phyloP scores from a whole-genome alignment of 2,888 invertebrate genomes.

The Lithophane ornitopus region DNA sequence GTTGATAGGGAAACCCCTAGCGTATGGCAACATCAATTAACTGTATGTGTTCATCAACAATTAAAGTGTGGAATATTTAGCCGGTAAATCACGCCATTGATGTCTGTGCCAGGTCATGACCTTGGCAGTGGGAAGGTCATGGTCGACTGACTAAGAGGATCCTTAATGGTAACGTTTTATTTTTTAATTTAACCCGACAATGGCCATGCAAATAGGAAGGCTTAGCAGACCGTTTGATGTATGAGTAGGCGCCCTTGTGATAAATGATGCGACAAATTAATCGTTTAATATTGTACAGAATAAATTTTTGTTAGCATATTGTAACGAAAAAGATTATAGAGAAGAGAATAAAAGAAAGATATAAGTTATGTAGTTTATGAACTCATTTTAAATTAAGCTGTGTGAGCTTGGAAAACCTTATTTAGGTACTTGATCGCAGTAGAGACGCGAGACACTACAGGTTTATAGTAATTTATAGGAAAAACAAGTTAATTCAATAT shows the following conservation, averaged over 20 bases:
- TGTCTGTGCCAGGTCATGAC: slow-evolving; percentile 49
- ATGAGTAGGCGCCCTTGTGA: slow-evolving; percentile 25
- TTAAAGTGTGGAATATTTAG: slow-evolving; percentile 60
- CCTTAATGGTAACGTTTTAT: slow-evolving; percentile 40
- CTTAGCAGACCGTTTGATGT: slow-evolving; percentile 28
- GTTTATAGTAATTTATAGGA: background rate
- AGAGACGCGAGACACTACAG: too few relatives aligned
- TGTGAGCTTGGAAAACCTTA: background rate
- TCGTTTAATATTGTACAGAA: background rate
- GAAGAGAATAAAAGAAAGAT: too few relatives aligned
- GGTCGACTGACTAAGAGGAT: slow-evolving; percentile 61
- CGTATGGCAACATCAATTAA: slow-evolving; percentile 35
- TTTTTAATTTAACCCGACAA: slow-evolving; percentile 41
- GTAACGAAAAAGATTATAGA: slow-evolving; percentile 11
- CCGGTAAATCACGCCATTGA: slow-evolving; percentile 56
- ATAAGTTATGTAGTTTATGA: background rate
- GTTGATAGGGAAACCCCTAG: slow-evolving; percentile 42
- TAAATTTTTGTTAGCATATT: background rate
- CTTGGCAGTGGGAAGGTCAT: slow-evolving; percentile 65
- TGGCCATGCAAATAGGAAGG: slow-evolving; percentile 35
- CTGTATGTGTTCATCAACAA: slow-evolving; percentile 60
- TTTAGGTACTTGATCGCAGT: background rate
- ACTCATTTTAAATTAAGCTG: background rate
- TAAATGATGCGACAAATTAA: slow-evolving; percentile 35
- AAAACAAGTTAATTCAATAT: background rate